Percentiles rank a stretch among this genome's conserved stretches.
phyloP scores from a whole-genome alignment of 2,797 vertebrate genomes.

The Nannoperca obscura region DNA sequence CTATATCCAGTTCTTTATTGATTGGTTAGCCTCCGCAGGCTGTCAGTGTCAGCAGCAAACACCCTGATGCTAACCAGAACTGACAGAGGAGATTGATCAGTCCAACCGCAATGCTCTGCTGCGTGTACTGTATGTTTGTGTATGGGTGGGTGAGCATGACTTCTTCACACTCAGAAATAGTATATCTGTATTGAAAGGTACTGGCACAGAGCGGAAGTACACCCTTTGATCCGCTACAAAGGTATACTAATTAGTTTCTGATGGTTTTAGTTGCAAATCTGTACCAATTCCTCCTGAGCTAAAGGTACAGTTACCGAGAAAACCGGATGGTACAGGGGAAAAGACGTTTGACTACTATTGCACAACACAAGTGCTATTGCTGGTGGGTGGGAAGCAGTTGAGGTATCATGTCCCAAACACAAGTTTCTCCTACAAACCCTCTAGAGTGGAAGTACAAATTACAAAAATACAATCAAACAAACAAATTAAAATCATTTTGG shows the following conservation, averaged over 20 bases:
- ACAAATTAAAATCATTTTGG: not conserved
- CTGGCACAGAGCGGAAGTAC: not conserved
- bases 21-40: slow-evolving; percentile 51
- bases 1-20: slow-evolving; percentile 64
- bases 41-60: slow-evolving; percentile 48
- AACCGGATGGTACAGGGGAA: not conserved
- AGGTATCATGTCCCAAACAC: not conserved
- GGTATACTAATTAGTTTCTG: slow-evolving; percentile 5
- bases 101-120: not conserved
- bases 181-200: not conserved
- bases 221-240: slow-evolving; percentile 5
- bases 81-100: slow-evolving; percentile 59
- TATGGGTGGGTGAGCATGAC: not conserved
- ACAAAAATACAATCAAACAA: not conserved
- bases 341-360: not conserved
- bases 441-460: not conserved
- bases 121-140: slow-evolving; percentile 11
- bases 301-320: not conserved
- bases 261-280: not conserved
- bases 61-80: slow-evolving; percentile 54
- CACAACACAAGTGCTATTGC: not conserved
- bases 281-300: not conserved
- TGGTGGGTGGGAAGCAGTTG: not conserved
- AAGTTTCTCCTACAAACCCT: not conserved
- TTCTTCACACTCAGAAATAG: not conserved